These are phyloP conservation scores for Suncus etruscus DNA, from an alignment of 2,113 vertebrate species.

Conservation along the genomic window DNA sequence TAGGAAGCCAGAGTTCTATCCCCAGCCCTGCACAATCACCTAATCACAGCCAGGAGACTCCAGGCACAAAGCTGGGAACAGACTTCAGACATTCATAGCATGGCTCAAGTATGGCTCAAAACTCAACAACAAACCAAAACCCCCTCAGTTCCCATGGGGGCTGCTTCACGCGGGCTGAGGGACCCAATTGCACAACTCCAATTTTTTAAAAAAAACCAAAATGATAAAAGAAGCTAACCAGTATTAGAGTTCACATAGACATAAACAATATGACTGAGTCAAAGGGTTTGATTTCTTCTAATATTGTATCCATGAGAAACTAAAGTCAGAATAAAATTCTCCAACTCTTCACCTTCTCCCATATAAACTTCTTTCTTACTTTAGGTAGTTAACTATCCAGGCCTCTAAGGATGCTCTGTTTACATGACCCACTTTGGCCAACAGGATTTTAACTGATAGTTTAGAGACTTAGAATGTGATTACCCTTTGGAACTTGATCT, in stretches of 20 bases:
- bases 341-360: not conserved
- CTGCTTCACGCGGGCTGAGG: not conserved
- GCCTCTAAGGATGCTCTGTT: not conserved
- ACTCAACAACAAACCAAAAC: no score
- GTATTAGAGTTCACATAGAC: not conserved
- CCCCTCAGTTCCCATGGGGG: not conserved
- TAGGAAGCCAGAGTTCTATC: no score
- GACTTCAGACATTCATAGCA: no score
- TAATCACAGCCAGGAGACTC: no score
- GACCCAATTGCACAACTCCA: not conserved
- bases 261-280: not conserved
- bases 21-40: no score
- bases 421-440: not conserved
- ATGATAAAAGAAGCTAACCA: constrained; percentile 4
- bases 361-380: not conserved
- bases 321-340: not conserved
- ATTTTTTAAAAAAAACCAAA: constrained; percentile 15
- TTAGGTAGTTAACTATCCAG: not conserved
- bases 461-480: not conserved
- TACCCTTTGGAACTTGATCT: not conserved
- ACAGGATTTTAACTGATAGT: not conserved
- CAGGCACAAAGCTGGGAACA: no score
- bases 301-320: constrained; percentile 17
- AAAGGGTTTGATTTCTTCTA: constrained; percentile 1
- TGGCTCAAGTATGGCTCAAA: no score